Evolutionary conservation across 2,113 vertebrate species (phyloP).

Genomic region (Megalops atlanticus): DNA sequence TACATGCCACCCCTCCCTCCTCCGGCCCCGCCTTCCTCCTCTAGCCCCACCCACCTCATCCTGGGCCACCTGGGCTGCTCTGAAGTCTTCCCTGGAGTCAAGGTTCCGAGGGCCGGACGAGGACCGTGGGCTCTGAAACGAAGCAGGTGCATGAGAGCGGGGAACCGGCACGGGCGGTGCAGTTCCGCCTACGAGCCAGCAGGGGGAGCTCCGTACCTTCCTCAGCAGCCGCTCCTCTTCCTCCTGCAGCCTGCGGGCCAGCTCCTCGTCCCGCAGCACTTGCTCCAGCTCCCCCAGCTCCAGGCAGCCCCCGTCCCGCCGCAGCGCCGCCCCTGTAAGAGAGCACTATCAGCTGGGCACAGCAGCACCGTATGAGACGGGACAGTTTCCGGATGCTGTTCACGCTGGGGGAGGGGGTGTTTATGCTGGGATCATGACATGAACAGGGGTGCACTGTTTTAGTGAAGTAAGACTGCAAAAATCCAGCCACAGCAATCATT

Average conservation of each 20-base stretch:
- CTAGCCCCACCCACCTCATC: constrained; percentile 68
- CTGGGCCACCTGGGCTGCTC: constrained; percentile 69
- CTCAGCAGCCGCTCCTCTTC: background rate
- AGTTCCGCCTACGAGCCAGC: background rate
- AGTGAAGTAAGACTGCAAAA: background rate
- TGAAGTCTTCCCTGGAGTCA: constrained; percentile 62
- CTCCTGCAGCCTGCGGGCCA: constrained; percentile 11
- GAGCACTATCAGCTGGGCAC: background rate
- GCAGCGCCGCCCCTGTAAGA: background rate
- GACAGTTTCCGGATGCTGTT: background rate
- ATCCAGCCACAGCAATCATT: background rate
- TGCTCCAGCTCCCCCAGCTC: constrained; percentile 8
- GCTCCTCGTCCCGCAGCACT: constrained; percentile 10
- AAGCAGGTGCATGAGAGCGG: background rate
- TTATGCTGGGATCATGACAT: background rate
- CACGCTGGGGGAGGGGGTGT: background rate
- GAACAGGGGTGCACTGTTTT: background rate
- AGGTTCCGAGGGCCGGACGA: constrained; percentile 18
- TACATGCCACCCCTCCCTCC: background rate
- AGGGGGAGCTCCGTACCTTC: background rate
- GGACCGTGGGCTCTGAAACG: constrained; percentile 46
- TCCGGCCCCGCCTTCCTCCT: constrained; percentile 61
- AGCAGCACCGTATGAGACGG: background rate
- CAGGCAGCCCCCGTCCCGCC: background rate
- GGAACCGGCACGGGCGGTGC: background rate